Percentiles rank a stretch among this genome's conserved stretches.
These are phyloP conservation scores for Solen grandis DNA, from an alignment of 1,140 invertebrate genomes.

Conservation along the genomic window DNA sequence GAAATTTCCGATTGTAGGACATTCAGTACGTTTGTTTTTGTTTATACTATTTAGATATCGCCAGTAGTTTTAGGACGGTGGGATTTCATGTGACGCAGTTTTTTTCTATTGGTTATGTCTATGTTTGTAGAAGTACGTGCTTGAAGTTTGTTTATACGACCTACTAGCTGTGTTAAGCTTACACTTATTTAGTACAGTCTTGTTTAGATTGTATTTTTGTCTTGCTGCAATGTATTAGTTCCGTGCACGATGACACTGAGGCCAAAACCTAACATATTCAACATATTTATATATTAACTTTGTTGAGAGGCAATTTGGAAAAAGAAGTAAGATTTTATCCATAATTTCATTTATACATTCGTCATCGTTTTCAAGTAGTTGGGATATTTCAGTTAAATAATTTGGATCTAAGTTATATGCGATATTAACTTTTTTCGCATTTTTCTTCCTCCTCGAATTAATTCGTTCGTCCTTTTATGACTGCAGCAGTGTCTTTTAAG, in stretches of 20 bases:
- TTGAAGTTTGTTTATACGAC: constrained; percentile 5
- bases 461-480: no score
- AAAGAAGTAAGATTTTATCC: no score
- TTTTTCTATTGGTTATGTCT: not conserved
- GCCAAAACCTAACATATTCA: no score
- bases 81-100: not conserved
- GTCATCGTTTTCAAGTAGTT: no score
- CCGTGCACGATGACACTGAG: not conserved
- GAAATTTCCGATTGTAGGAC: not conserved
- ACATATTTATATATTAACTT: no score
- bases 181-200: not conserved
- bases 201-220: not conserved
- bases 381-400: no score
- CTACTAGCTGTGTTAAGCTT: not conserved
- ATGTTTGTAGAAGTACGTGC: not conserved
- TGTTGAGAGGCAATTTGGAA: no score
- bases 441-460: no score
- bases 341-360: no score
- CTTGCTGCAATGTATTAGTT: not conserved
- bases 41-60: constrained; percentile 7
- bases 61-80: constrained; percentile 15
- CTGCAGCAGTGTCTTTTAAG: no score
- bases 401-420: no score
- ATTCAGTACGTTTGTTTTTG: not conserved
- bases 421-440: no score